Evolutionary conservation across 2,113 vertebrate genomes (phyloP), one percentile per base, ranked within the genome.

Genomic region (Austrofundulus limnaeus): DNA sequence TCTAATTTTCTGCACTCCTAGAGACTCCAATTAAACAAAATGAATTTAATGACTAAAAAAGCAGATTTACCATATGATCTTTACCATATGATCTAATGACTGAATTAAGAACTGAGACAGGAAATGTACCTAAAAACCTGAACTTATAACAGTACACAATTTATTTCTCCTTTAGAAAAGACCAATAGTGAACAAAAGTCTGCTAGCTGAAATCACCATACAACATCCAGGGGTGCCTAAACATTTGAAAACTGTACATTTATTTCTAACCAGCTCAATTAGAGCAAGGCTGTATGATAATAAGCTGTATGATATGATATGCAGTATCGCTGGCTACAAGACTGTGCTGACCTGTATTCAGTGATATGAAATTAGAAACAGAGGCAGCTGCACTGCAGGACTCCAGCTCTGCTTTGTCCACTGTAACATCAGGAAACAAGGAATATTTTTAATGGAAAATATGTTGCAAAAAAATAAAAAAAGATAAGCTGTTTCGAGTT

Each of bases 301-400:
- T 31, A 70, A 34, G 24, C 24, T 39, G 46, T 23, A 59, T 31
- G 61, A 39, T 72, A 59, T 31, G 61, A 39, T 72, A 41, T 61
- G 39, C 24, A 48, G 45, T 25, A 64, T 64, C 58, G 45, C 48
- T 28, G 28, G 50, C 54, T 69, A 16, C 52, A 52, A 49, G 37
- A 24, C 63, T 70, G 56, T 19, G 56, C 58, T 68, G 62, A 73
- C n/a, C 71, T 52, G 58, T 48, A 16, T 57, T 51, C 6, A 2
- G 38, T 39, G 38, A 67, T 62, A 61, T 72, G 74, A 78, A 58
- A 52, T 53, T 66, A 43, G 41, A 47, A 48, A 58, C 49, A 46
- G 23, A n/a, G 43, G 56, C 24, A 52, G 77, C 61, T 39, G 48
- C 61, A 51, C 15, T 63, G 63, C 59, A 62, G 59, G 54, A 67